phyloP scores from a whole-genome alignment of 1,140 invertebrate species.

The Drosophila simulans region DNA sequence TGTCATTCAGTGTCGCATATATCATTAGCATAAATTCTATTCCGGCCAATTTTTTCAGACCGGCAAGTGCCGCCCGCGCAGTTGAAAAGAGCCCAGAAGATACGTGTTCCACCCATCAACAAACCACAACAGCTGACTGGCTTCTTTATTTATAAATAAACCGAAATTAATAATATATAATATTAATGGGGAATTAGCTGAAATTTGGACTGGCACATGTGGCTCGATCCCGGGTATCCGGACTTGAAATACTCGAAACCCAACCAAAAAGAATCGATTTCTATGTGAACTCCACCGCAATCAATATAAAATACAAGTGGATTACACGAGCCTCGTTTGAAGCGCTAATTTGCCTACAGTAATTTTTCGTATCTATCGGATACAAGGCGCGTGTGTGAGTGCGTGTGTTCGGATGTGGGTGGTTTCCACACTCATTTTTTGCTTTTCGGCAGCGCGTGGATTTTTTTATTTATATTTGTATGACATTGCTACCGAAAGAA shows the following conservation, averaged over 20 bases:
- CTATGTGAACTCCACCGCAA: constrained; percentile 19
- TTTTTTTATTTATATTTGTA: constrained; percentile 78
- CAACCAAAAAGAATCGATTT: constrained; percentile 34
- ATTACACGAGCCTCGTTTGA: constrained; percentile 23
- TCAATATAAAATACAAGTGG: constrained; percentile 46
- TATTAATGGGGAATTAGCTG: constrained; percentile 58
- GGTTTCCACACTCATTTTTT: constrained; percentile 32
- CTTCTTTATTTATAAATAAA: constrained; percentile 66
- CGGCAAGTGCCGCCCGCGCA: constrained; percentile 56
- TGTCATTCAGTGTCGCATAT: constrained; percentile 43
- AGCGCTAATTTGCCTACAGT: constrained; percentile 43
- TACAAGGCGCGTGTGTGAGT: constrained; percentile 30
- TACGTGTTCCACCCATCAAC: constrained; percentile 47
- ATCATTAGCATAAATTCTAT: constrained; percentile 43
- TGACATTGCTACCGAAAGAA: constrained; percentile 76
- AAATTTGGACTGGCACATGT: constrained; percentile 26
- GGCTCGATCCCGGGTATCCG: constrained; percentile 6
- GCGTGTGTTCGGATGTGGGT: constrained; percentile 45
- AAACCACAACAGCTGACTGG: constrained; percentile 70
- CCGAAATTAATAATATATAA: constrained; percentile 54
- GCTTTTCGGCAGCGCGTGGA: constrained; percentile 62
- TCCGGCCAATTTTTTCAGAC: constrained; percentile 17
- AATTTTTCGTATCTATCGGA: constrained; percentile 34
- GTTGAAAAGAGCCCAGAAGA: constrained; percentile 18
- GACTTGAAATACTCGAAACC: neutral